phyloP scores from a whole-genome alignment of 2,888 invertebrate genomes.

The Spialia ferax region DNA sequence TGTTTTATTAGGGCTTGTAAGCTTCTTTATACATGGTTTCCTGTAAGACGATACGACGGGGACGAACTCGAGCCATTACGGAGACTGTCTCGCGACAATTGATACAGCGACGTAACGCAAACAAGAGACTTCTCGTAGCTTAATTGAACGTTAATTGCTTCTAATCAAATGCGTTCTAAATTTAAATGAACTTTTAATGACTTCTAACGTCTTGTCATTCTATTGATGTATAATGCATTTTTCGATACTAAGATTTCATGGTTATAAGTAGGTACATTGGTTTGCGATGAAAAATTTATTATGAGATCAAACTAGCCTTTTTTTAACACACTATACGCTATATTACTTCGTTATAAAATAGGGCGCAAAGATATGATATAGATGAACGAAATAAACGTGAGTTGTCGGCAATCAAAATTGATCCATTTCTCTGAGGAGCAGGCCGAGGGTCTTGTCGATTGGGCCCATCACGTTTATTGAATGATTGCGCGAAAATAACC shows the following conservation, averaged over 20 bases:
- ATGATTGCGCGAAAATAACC: constrained; percentile 85
- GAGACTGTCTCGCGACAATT: constrained; percentile 71
- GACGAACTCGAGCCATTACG: constrained; percentile 66
- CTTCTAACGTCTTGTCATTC: constrained; percentile 53
- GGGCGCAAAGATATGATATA: constrained; percentile 12
- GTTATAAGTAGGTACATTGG: background rate
- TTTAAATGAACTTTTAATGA: constrained; percentile 83
- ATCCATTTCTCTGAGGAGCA: constrained; percentile 78
- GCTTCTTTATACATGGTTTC: constrained; percentile 52
- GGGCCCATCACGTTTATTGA: constrained; percentile 82
- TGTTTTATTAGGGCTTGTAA: constrained; percentile 44
- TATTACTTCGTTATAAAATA: constrained; percentile 16
- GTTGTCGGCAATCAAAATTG: constrained; percentile 55
- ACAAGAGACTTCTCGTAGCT: constrained; percentile 69
- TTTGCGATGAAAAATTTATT: too few species aligned
- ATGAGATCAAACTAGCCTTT: too few species aligned
- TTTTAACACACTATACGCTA: background rate
- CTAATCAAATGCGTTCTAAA: constrained; percentile 85
- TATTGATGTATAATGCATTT: background rate
- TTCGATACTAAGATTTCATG: background rate
- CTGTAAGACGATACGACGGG: constrained; percentile 57
- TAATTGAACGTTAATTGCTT: constrained; percentile 83
- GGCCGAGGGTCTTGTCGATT: constrained; percentile 82
- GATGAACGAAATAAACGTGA: constrained; percentile 35
- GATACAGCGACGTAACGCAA: constrained; percentile 66